Evolutionary conservation across 2,797 vertebrate species (phyloP).

Genomic region (Enteromius viviparus): DNA sequence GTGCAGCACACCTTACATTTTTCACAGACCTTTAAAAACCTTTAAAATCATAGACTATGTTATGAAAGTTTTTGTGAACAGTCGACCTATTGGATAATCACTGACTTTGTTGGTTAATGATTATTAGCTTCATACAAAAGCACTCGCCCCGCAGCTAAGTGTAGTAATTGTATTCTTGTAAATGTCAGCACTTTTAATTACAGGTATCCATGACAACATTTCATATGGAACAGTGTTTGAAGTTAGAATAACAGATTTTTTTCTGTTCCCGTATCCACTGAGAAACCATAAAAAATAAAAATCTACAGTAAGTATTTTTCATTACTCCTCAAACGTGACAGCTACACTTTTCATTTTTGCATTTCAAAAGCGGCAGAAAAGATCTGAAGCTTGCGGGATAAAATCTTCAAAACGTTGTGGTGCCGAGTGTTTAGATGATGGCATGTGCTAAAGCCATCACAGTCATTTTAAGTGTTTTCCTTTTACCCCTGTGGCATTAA

Average conservation of each 20-base stretch:
- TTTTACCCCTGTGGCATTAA: slow-evolving; percentile 37
- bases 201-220: slow-evolving; percentile 12
- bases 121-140: background rate
- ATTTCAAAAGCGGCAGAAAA: slow-evolving; percentile 48
- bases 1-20: slow-evolving; percentile 44
- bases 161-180: slow-evolving; percentile 3
- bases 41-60: background rate
- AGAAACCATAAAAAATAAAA: background rate
- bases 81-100: background rate
- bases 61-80: background rate
- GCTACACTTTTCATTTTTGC: slow-evolving; percentile 33
- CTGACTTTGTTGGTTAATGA: slow-evolving; percentile 9
- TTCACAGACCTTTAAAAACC: slow-evolving; percentile 38
- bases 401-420: slow-evolving; percentile 61
- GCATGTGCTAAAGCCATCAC: slow-evolving; percentile 57
- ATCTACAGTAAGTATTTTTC: background rate
- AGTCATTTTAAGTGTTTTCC: slow-evolving; percentile 52
- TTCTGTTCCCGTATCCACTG: background rate
- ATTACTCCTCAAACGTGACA: slow-evolving; percentile 26
- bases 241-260: background rate
- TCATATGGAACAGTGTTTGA: background rate
- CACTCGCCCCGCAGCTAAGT: background rate
- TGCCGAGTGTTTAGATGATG: slow-evolving; percentile 59
- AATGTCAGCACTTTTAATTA: slow-evolving; percentile 21
- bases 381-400: slow-evolving; percentile 55